Evolutionary conservation across 1,140 invertebrate species (phyloP).

Genomic region (Ceratosolen fusciceps): DNA sequence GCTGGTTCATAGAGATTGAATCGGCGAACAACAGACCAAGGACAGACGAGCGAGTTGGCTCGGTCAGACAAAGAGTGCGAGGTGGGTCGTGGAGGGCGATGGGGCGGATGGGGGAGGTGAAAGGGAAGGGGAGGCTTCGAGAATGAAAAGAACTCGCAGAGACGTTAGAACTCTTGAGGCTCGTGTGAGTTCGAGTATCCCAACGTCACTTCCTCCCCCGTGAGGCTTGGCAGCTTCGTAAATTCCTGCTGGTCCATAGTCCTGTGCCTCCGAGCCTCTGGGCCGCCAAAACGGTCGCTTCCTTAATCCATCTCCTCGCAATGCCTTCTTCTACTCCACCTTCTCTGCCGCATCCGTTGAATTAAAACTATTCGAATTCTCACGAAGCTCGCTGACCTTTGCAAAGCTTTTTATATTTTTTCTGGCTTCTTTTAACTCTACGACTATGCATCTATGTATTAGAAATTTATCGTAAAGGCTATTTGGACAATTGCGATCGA

Average conservation of each 20-base stretch:
- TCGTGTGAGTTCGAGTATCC: slow-evolving; percentile 57
- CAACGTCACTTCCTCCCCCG: slow-evolving; percentile 58
- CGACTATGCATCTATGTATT: background rate
- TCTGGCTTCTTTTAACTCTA: background rate
- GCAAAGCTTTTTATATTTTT: background rate
- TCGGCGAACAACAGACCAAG: no score
- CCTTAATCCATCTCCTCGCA: no score
- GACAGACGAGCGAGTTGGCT: no score
- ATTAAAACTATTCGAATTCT: slow-evolving; percentile 30
- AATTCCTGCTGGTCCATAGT: no score
- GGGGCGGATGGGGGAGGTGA: slow-evolving; percentile 23
- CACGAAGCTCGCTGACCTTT: background rate
- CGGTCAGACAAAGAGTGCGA: background rate
- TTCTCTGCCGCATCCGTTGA: background rate
- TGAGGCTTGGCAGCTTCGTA: slow-evolving; percentile 11
- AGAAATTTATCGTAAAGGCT: slow-evolving; percentile 17
- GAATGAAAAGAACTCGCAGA: no score
- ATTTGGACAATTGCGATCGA: slow-evolving; percentile 48
- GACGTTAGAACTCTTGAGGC: slow-evolving; percentile 56
- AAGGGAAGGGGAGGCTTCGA: no score
- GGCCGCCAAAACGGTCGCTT: background rate
- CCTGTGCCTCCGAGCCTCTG: background rate
- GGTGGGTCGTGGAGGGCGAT: background rate
- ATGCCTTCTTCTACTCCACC: no score
- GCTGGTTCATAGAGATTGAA: no score